These are phyloP conservation scores for Macrochelys suwanniensis DNA, from an alignment of 2,797 vertebrate species.

Conservation along the genomic window DNA sequence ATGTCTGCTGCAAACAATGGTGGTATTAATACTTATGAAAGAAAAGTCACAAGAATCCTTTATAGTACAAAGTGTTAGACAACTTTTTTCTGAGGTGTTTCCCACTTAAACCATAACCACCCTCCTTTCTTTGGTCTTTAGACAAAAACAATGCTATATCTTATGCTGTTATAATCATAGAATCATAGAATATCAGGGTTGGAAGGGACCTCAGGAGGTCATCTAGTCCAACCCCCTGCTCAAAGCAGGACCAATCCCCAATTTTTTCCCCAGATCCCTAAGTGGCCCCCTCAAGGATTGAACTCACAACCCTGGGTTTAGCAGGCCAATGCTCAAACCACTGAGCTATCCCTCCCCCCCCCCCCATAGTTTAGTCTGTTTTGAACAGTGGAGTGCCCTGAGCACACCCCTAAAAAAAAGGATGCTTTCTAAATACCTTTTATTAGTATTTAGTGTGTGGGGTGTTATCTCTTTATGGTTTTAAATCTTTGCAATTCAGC, in stretches of 20 bases:
- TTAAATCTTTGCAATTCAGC: neutral
- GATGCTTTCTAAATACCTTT: neutral
- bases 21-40: rapidly evolving
- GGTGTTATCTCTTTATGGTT: neutral
- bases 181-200: too few species aligned
- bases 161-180: neutral
- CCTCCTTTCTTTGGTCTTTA: slow-evolving; percentile 7
- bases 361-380: neutral
- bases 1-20: neutral
- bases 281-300: too few species aligned
- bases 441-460: neutral
- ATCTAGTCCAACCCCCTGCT: too few species aligned
- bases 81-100: neutral
- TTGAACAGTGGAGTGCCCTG: neutral
- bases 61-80: rapidly evolving
- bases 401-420: neutral
- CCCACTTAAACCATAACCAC: neutral
- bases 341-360: too few species aligned
- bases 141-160: neutral
- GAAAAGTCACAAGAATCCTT: neutral
- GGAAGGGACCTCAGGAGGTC: too few species aligned
- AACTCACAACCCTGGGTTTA: too few species aligned
- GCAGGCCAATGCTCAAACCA: too few species aligned
- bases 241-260: too few species aligned
- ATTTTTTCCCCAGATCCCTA: too few species aligned